Evolutionary conservation across 92 coral and sea anemone genomes (phyloP).

Genomic region (Epizoanthus illoricatus): DNA sequence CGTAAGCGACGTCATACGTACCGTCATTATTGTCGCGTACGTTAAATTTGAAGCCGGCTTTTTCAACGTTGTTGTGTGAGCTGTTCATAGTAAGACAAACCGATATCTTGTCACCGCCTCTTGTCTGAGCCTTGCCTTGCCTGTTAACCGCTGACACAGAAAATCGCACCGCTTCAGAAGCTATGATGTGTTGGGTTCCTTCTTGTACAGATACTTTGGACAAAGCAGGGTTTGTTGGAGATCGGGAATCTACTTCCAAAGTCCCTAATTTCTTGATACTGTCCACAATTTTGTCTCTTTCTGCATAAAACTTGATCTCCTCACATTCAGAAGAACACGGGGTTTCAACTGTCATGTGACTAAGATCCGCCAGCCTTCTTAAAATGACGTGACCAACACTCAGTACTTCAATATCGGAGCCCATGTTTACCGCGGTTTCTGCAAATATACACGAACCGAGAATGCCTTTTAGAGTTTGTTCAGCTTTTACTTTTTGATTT

Average conservation of each 20-base stretch:
- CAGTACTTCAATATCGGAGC: conserved; percentile 60
- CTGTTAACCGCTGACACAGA: conserved; percentile 69
- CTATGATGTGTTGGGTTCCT: conserved; percentile 52
- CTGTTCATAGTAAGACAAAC: conserved; percentile 46
- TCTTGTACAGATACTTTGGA: conserved; percentile 46
- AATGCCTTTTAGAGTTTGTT: conserved; percentile 44
- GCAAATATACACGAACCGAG: conserved; percentile 60
- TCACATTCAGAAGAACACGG: neutral
- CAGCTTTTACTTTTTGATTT: conserved; percentile 45
- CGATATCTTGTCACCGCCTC: conserved; percentile 63
- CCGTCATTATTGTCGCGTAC: conserved; percentile 68
- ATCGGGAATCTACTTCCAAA: conserved; percentile 22
- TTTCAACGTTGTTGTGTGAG: conserved; percentile 53
- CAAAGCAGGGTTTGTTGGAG: conserved; percentile 62
- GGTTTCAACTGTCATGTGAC: conserved; percentile 36
- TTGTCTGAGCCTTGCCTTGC: conserved; percentile 55
- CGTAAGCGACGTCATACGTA: conserved; percentile 61
- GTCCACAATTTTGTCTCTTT: conserved; percentile 41
- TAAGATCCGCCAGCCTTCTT: conserved; percentile 44
- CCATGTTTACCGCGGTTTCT: conserved; percentile 55
- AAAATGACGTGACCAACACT: conserved; percentile 59
- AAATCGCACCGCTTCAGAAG: conserved; percentile 68
- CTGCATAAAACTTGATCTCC: conserved; percentile 37
- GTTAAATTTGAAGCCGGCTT: conserved; percentile 60
- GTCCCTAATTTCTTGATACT: conserved; percentile 31